A percentile compares a stretch with the other conserved stretches of the same genome.
These are phyloP conservation scores for Gallinago undulata DNA, from an alignment of 2,113 vertebrate genomes.

Conservation along the genomic window DNA sequence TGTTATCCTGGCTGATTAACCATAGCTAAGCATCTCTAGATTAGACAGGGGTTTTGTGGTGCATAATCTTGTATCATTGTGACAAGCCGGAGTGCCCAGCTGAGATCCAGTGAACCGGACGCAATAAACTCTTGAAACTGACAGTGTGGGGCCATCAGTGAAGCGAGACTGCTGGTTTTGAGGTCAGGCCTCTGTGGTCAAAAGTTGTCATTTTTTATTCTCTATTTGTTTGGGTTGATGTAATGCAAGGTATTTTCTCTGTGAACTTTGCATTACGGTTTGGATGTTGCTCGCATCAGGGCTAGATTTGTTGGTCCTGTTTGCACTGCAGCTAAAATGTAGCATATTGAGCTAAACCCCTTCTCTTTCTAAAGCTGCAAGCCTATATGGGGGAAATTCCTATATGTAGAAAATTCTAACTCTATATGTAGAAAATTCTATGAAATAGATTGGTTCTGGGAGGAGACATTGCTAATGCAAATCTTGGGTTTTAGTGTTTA, in stretches of 20 bases:
- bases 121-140: not conserved
- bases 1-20: slow-evolving; percentile 9
- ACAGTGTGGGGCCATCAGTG: not conserved
- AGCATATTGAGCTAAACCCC: not conserved
- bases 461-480: not conserved
- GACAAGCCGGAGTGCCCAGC: not conserved
- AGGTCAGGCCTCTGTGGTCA: not conserved
- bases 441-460: not conserved
- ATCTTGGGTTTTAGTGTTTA: not conserved
- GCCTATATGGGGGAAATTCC: not conserved
- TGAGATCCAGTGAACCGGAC: not conserved
- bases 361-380: not conserved
- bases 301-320: not conserved
- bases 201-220: not conserved
- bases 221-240: not conserved
- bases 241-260: not conserved
- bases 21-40: not conserved
- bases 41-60: not conserved
- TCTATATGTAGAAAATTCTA: not conserved
- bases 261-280: not conserved
- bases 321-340: not conserved
- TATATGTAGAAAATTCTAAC: not conserved
- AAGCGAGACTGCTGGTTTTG: not conserved
- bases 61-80: not conserved
- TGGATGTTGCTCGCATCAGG: not conserved